A percentile compares a stretch with the other conserved stretches of the same genome.
Evolutionary conservation across 2,888 invertebrate species (phyloP).

Genomic region (Peribatodes rhomboidaria): DNA sequence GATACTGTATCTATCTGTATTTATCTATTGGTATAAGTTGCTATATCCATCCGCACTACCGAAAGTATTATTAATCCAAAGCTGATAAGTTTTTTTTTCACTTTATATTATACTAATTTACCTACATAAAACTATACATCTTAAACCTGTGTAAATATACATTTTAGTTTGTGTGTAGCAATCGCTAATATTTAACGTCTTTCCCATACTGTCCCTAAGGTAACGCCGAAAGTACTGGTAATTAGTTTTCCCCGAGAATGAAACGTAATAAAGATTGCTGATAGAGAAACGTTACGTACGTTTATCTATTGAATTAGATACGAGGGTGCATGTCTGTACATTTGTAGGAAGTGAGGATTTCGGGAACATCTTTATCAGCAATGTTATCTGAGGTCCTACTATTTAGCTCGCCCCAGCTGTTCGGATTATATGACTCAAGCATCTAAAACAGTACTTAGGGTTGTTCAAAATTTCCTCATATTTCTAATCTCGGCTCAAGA

Average conservation of each 20-base stretch:
- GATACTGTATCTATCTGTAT: neutral
- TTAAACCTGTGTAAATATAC: no score
- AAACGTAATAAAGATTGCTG: conserved; percentile 41
- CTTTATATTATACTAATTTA: no score
- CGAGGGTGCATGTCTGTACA: conserved; percentile 17
- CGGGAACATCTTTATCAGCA: neutral
- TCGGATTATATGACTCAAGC: no score
- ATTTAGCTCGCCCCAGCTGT: neutral
- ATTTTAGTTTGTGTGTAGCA: neutral
- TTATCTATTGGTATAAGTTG: no score
- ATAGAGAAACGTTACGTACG: conserved; percentile 38
- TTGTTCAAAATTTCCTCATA: neutral
- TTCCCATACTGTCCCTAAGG: conserved; percentile 26
- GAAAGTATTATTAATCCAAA: no score
- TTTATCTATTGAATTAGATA: conserved; percentile 37
- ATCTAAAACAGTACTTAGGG: neutral
- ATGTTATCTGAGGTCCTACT: neutral
- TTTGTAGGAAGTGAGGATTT: conserved; percentile 19
- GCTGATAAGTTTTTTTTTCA: no score
- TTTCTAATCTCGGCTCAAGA: conserved; percentile 1
- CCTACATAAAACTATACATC: no score
- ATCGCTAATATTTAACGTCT: neutral
- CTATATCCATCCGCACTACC: no score
- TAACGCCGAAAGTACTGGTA: conserved; percentile 28
- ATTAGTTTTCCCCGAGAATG: conserved; percentile 39